phyloP scores from a whole-genome alignment of 2,888 invertebrate genomes.

The Limenitis camilla region DNA sequence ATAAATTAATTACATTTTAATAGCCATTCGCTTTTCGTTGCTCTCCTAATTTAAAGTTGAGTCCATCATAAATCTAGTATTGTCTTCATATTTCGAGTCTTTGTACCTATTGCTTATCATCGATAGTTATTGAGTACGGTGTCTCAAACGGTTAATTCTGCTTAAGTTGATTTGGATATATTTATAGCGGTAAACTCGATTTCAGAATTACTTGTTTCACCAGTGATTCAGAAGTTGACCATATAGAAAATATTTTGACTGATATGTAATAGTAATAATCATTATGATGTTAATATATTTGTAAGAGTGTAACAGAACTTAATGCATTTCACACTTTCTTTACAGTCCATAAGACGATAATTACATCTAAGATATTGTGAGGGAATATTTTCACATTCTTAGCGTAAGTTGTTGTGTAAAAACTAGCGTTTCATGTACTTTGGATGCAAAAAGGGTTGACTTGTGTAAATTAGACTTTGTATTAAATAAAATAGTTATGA shows the following conservation, averaged over 20 bases:
- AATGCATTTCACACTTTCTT: conserved; percentile 73
- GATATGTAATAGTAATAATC: conserved; percentile 55
- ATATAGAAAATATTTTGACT: conserved; percentile 69
- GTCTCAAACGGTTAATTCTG: conserved; percentile 10
- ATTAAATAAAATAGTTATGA: conserved; percentile 60
- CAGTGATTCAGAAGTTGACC: conserved; percentile 18
- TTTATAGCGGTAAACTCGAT: conserved; percentile 15
- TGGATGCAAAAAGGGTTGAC: conserved; percentile 62
- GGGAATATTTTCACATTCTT: conserved; percentile 71
- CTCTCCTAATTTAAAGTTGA: conserved; percentile 50
- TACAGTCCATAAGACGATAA: conserved; percentile 68
- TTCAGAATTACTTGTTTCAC: conserved; percentile 15
- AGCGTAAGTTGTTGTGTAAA: conserved; percentile 71
- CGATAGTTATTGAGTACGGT: conserved; percentile 8
- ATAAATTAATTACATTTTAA: conserved; percentile 49
- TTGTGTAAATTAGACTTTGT: conserved; percentile 68
- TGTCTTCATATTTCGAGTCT: conserved; percentile 20
- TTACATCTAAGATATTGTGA: conserved; percentile 64
- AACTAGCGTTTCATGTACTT: conserved; percentile 65
- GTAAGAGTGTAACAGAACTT: conserved; percentile 68
- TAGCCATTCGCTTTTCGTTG: conserved; percentile 58
- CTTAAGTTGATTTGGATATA: conserved; percentile 16
- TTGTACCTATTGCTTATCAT: conserved; percentile 10
- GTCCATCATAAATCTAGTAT: conserved; percentile 32
- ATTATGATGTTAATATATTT: conserved; percentile 70